Base-by-base conservation (phyloP, 2,888 invertebrate species). In the Drosophila putrida region DNA sequence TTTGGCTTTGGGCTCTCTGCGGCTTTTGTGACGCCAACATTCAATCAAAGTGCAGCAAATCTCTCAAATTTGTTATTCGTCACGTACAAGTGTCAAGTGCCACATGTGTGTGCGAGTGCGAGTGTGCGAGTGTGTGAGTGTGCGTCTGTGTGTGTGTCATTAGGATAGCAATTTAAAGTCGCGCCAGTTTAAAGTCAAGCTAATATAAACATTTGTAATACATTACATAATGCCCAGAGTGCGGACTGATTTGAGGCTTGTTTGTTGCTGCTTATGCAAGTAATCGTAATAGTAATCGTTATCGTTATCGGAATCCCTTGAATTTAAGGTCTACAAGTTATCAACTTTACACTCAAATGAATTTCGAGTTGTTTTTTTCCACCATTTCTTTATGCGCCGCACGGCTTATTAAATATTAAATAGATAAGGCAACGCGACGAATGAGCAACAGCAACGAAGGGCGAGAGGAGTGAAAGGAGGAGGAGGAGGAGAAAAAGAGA, bases 321-420 rank as follows among this genome's bases (percentile, higher is more conserved):
- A 38, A 33, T 54, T 38, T 49, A 47, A 4, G 6, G 25, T 38
- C 55, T 50, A 28, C 73, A 64, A 74, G 84, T 76, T 87, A 89
- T 87, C 87, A 82, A 77, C 81, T 87, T 87, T 88, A 88, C 87
- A 88, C 82, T 87, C 83, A 88, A 87, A 87, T 87, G 89, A 88
- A 79, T 75, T 66, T 64, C 57, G 41, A 47, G 54, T 60, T 39
- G 28, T 35, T n/a, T 9, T 20, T 11, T n/a, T n/a, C n/a, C n/a
- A n/a, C 20, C 49, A 60, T 67, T 71, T 55, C 46, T 68, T 64
- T 64, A 70, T 59, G 60, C 63, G 33, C 63, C 63, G 53, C 63
- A 68, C 49, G 85, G 83, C 79, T 83, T 88, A 88, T 88, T 88
- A 85, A 85, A 85, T 88, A 85, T 85, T 85, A 88, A 85, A 85